Evolutionary conservation across 1,140 invertebrate genomes (phyloP), one percentile per base, ranked within the genome.

Genomic region (Aphelenchoides fujianensis): DNA sequence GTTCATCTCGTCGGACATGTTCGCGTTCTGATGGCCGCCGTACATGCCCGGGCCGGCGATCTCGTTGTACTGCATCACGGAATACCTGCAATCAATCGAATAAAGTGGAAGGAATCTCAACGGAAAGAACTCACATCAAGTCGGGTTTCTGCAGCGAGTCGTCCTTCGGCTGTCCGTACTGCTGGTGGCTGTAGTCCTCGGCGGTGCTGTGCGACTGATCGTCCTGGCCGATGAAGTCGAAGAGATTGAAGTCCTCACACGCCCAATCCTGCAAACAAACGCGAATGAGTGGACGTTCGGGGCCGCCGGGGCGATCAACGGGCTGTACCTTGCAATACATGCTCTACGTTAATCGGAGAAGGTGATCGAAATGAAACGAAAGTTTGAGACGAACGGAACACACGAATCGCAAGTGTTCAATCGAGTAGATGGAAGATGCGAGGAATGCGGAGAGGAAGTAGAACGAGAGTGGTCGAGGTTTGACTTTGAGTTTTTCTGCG

Each of bases 181-280:
- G 16, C n/a, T 31, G n/a, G 1, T n/a, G 16, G 16, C n/a, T 30
- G 59, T 61, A n/a, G 16, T 61, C 59, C 16, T 61, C 27, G 30
- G 31, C n/a, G 41, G 12, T 48, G 41, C 23, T 12, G 12, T 48
- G 41, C 12, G 41, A 48, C 23, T 48, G 41, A 16, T 61, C 59
- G 59, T 61, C 59, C 36, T 61, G n/a, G 16, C 59, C 59, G 31
- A 61, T 31, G 2, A 61, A 61, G n/a, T 61, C 59, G 59, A 61
- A 61, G 28, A 61, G 36, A 61, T 61, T 31, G 31, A 61, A 61
- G 59, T 61, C 59, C 36, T 61, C n/a, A 61, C 31, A 61, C 31
- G 59, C 59, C 59, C 59, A 61, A n/a, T 61, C 59, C 59, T 61
- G 59, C 31, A 61, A 28, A 48, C 23, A 48, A 12, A 48, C 23